Evolutionary conservation across 35 echinoderm and acorn worm genomes (phyloP).

Genomic region (Chiridota heheva): DNA sequence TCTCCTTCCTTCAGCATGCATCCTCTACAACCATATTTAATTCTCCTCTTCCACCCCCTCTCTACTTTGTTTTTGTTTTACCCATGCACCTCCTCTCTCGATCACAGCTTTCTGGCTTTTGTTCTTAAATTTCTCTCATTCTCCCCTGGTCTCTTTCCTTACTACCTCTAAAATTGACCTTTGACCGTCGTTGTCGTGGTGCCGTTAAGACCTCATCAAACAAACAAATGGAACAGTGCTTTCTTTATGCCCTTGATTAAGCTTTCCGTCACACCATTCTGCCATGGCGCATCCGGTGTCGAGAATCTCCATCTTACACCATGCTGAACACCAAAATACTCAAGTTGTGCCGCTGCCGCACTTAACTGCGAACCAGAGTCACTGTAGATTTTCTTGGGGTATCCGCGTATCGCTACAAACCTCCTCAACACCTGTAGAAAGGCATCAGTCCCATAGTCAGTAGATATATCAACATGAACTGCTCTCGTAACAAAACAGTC

Average conservation of each 20-base stretch:
- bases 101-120: no score
- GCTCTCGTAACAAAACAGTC: conserved; percentile 53
- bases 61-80: no score
- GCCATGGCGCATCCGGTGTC: conserved; percentile 39
- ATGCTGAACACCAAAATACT: conserved; percentile 16
- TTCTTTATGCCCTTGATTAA: conserved; percentile 47
- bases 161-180: no score
- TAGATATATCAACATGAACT: conserved; percentile 37
- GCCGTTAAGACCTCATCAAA: no score
- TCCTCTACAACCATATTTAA: no score
- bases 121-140: no score
- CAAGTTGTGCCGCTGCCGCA: conserved; percentile 26
- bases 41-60: no score
- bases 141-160: no score
- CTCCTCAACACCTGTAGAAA: conserved; percentile 34
- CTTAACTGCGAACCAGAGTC: conserved; percentile 45
- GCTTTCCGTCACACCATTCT: conserved; percentile 60
- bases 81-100: no score
- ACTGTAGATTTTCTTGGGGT: conserved; percentile 41
- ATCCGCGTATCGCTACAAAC: conserved; percentile 48
- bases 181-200: no score
- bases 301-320: conserved; percentile 56
- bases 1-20: no score
- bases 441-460: conserved; percentile 29
- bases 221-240: neutral